These are phyloP conservation scores for Amphipoea oculea DNA, from an alignment of 2,888 invertebrate species.

Conservation along the genomic window DNA sequence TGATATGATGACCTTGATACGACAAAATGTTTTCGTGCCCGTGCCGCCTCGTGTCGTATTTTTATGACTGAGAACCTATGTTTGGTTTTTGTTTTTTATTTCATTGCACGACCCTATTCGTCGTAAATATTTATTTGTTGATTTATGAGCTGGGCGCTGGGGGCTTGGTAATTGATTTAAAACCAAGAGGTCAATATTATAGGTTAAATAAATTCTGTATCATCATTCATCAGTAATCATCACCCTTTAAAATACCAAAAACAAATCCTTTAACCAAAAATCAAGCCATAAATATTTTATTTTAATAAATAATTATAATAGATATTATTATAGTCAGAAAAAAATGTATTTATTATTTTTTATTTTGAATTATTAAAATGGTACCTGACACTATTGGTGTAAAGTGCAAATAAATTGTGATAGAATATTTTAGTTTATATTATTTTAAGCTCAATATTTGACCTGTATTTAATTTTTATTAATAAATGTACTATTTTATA, in stretches of 20 bases:
- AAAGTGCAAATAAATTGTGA: slow-evolving; percentile 73
- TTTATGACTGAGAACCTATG: background rate
- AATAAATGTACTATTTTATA: slow-evolving; percentile 69
- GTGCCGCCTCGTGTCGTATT: background rate
- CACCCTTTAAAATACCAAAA: background rate
- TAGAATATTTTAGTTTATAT: slow-evolving; percentile 67
- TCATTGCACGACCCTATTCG: background rate
- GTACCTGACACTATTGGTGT: slow-evolving; percentile 70
- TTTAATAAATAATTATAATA: slow-evolving; percentile 11
- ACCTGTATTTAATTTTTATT: slow-evolving; percentile 60
- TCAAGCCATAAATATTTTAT: slow-evolving; percentile 34
- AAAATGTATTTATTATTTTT: slow-evolving; percentile 27
- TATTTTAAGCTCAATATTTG: slow-evolving; percentile 70
- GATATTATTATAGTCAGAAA: background rate
- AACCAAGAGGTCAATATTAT: background rate
- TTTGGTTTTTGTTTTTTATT: background rate
- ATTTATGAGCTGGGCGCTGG: background rate
- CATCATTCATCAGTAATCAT: background rate
- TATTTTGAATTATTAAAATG: slow-evolving; percentile 45
- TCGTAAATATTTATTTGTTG: background rate
- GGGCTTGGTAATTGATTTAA: background rate
- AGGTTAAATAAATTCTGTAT: background rate
- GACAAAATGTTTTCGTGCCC: background rate
- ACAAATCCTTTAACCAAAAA: slow-evolving; percentile 36
- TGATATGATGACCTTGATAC: background rate